Evolutionary conservation across 1,140 invertebrate species (phyloP), one percentile per base, ranked within the genome.

Genomic region (Pseudomyrmex flavicornis): DNA sequence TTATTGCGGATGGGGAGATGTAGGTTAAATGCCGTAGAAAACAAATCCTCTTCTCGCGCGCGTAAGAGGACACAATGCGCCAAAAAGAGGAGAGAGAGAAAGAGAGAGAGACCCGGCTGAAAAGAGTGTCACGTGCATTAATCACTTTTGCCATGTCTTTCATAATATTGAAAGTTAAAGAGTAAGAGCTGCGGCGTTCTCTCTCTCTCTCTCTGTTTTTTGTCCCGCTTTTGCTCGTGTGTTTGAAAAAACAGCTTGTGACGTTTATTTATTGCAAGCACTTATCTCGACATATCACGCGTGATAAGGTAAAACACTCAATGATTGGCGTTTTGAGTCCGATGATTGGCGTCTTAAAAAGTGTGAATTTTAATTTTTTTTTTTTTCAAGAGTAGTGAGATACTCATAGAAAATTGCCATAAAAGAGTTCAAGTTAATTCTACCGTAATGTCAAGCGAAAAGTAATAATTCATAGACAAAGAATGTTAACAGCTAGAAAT

Each of bases 21-120:
- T 80, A 80, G 76, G 76, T 80, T 80, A 80, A 80, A 80, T 59
- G 44, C 66, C 66, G 76, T 52, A 54, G 66, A 17, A 72, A 80
- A 80, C 76, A 80, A 70, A 80, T 59, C 5, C 35, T 35, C 44
- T 17, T 7, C 22, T 10, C 50, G 63, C 44, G 63, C 26, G 66
- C 65, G 66, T 61, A 61, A 80, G 54, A 59, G 65, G 65, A 79
- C 52, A 69, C 76, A 56, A 72, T 80, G 66, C 44, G 54, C 70
- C 48, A 59, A 72, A 70, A 35, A 56, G 46, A 17, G 58, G 54
- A 10, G n/a, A 80, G 26, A 35, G 26, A 35, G 35, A 35, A 5
- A 35, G 35, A 35, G 35, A 35, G 35, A 35, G 35, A 35, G 35
- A 35, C 5, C 35, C 54, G 48, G 65, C 59, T 80, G 54, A 70